A percentile compares a stretch with the other conserved stretches of the same genome.
phyloP scores from a whole-genome alignment of 1,140 invertebrate genomes.

The Scylla paramamosain region DNA sequence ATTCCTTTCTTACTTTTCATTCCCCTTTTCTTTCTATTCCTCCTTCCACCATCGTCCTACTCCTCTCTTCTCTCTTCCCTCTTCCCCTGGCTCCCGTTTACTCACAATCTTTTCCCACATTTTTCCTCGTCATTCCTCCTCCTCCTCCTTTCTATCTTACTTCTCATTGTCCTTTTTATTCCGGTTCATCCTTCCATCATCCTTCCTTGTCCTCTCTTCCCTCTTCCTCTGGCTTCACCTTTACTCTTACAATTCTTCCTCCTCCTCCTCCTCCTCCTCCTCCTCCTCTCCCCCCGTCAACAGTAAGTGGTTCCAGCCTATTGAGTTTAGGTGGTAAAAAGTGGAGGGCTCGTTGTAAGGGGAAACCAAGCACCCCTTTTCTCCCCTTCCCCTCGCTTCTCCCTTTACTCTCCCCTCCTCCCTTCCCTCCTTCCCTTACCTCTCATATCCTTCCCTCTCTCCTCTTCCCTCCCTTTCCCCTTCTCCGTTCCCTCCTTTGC shows the following conservation, averaged over 20 bases:
- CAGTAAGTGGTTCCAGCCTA: constrained; percentile 45
- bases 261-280: neutral
- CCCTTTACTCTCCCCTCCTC: neutral
- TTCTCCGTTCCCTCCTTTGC: too few relatives aligned
- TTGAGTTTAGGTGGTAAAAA: constrained; percentile 50
- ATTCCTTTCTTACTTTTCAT: too few relatives aligned
- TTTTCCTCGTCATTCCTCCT: too few relatives aligned
- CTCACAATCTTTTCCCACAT: too few relatives aligned
- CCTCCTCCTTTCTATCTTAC: too few relatives aligned
- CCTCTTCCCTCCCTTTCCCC: neutral
- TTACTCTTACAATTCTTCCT: neutral
- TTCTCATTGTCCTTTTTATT: too few relatives aligned
- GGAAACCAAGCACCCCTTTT: neutral
- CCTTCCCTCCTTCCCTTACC: neutral
- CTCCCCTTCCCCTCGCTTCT: neutral
- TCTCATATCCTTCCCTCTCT: neutral
- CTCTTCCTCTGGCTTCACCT: neutral
- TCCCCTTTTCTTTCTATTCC: too few relatives aligned
- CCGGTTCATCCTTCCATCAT: too few relatives aligned
- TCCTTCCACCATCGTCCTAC: too few relatives aligned
- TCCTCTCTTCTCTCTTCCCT: too few relatives aligned
- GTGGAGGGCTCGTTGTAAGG: neutral
- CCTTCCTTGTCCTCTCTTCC: too few relatives aligned
- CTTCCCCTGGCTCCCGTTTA: too few relatives aligned
- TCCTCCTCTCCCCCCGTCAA: neutral